Evolutionary conservation across 2,797 vertebrate species (phyloP).

Genomic region (Gymnoscopelus braueri): DNA sequence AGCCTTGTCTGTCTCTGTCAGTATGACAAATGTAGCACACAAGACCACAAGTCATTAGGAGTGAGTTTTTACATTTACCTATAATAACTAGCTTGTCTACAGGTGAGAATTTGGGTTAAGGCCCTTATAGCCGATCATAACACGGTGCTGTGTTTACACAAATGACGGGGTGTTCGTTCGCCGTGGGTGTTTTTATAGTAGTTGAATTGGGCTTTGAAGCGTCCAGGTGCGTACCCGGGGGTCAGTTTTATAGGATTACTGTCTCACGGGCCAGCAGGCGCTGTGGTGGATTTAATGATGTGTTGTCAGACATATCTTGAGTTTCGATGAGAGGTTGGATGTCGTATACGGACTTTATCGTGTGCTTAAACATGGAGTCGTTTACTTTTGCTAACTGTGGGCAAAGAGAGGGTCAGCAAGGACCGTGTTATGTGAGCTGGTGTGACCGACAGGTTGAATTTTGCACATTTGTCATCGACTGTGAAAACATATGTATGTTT

Average conservation of each 20-base stretch:
- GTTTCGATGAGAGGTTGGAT: conserved; percentile 14
- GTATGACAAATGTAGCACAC: conserved; percentile 22
- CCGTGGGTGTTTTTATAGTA: conserved; percentile 38
- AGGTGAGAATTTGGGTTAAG: conserved; percentile 52
- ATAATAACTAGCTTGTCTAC: conserved; percentile 33
- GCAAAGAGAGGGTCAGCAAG: too few relatives aligned
- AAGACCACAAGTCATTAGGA: conserved; percentile 5
- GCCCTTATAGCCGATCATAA: conserved; percentile 57
- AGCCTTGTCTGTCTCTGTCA: conserved; percentile 23
- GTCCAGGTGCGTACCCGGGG: conserved; percentile 50
- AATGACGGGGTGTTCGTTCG: conserved; percentile 58
- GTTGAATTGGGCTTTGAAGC: conserved; percentile 47
- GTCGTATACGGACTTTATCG: conserved; percentile 4
- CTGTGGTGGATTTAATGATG: conserved; percentile 11
- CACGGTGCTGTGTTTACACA: conserved; percentile 37
- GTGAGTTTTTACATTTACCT: conserved; percentile 13
- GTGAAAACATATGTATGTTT: too few relatives aligned
- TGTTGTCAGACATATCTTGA: conserved; percentile 20
- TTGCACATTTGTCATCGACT: too few relatives aligned
- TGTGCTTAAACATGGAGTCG: neutral
- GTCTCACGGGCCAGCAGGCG: conserved; percentile 50
- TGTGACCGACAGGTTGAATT: too few relatives aligned
- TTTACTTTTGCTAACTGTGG: too few relatives aligned
- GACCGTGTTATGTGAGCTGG: too few relatives aligned
- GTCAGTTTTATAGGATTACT: conserved; percentile 45